A percentile compares a stretch with the other conserved stretches of the same genome.
Conservation (phyloP, 2,113 vertebrate species). For the Spheniscus mendiculus region DNA sequence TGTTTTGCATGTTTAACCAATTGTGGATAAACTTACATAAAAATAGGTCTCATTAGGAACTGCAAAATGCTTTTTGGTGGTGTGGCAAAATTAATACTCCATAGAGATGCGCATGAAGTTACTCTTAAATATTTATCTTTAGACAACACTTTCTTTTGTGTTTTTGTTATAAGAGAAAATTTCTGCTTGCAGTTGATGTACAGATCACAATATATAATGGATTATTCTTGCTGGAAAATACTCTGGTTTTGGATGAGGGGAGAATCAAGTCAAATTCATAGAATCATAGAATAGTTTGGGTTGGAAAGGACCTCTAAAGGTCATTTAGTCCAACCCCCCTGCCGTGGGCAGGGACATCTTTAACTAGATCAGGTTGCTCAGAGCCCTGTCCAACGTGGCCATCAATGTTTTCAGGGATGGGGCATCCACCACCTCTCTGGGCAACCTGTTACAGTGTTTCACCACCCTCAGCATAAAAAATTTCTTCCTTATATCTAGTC, state of each 20-base stretch:
- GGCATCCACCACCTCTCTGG: too few species aligned
- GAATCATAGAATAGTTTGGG: too few species aligned
- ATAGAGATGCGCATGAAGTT: neutral
- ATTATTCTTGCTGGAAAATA: neutral
- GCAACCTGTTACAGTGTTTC: too few species aligned
- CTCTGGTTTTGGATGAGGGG: neutral
- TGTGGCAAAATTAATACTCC: neutral
- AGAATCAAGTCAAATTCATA: neutral
- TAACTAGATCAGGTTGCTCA: too few species aligned
- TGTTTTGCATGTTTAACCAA: neutral
- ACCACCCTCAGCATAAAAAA: too few species aligned
- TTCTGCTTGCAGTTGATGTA: accelerated
- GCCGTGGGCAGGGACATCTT: too few species aligned
- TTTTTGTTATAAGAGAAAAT: neutral
- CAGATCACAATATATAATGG: neutral
- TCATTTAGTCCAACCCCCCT: too few species aligned
- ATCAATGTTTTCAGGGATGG: too few species aligned
- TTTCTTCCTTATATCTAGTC: too few species aligned
- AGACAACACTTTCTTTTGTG: neutral
- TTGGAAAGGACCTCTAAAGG: too few species aligned
- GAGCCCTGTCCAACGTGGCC: too few species aligned
- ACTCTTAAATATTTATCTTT: neutral
- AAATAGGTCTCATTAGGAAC: neutral
- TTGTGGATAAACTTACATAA: neutral
- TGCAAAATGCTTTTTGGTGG: neutral